Evolutionary conservation across 53 echinoderm and acorn worm genomes (phyloP).

Genomic region (Astropecten irregularis): DNA sequence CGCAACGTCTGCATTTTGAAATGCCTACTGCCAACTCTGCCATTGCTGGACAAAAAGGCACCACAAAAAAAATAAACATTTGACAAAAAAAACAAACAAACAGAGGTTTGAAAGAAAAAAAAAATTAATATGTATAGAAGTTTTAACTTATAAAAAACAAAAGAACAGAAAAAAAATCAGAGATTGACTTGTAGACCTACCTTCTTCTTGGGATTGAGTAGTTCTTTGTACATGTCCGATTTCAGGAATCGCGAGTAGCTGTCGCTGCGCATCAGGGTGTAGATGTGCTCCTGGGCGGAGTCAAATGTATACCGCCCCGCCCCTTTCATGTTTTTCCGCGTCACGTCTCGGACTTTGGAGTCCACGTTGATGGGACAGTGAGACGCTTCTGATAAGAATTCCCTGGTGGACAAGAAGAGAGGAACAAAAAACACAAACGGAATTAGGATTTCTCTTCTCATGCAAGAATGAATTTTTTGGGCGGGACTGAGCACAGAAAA

Average conservation of each 20-base stretch:
- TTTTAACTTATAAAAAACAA: no score
- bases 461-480: no score
- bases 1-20: no score
- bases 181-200: no score
- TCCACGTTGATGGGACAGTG: conserved; percentile 99
- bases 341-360: conserved; percentile 87
- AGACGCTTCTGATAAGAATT: conserved; percentile 90
- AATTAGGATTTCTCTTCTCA: neutral
- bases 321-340: conserved; percentile 92
- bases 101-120: neutral
- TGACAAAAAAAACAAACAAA: neutral
- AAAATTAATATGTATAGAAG: neutral
- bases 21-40: conserved; percentile 25
- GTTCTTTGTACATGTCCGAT: conserved; percentile 97
- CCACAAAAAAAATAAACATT: neutral
- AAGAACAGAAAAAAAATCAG: no score
- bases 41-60: neutral
- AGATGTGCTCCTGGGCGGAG: conserved; percentile 98
- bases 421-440: neutral
- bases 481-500: no score
- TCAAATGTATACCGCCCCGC: conserved; percentile 94
- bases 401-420: conserved; percentile 52
- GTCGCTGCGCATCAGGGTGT: conserved; percentile 93
- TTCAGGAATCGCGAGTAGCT: conserved; percentile 96
- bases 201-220: conserved; percentile 99